Conservation (phyloP, 1,140 invertebrate genomes). For the Drosophila littoralis region DNA sequence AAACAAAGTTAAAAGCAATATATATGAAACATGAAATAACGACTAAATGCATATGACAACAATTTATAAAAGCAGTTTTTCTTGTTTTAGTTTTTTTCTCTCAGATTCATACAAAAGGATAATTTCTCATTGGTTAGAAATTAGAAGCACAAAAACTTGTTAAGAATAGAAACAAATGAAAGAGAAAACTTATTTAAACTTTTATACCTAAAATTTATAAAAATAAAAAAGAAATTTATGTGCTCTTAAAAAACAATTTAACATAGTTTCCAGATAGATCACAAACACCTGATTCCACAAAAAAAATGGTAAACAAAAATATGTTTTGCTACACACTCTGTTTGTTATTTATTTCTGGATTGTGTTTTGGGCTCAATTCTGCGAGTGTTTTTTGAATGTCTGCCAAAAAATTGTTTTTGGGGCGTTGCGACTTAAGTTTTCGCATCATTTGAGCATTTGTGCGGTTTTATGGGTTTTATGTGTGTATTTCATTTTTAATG, state of each 20-base stretch:
- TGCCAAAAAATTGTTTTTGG: slow-evolving; percentile 47
- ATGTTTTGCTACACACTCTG: background rate
- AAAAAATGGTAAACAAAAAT: slow-evolving; percentile 15
- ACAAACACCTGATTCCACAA: slow-evolving; percentile 5
- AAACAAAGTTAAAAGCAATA: no score
- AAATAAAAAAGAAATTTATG: no score
- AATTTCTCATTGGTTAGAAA: no score
- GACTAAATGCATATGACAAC: no score
- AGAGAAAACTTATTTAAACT: no score
- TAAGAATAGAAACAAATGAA: no score
- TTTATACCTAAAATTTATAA: no score
- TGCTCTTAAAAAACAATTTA: background rate
- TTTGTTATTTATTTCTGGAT: slow-evolving; percentile 31
- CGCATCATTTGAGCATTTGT: slow-evolving; percentile 41
- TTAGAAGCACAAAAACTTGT: no score
- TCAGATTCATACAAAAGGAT: no score
- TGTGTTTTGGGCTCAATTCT: slow-evolving; percentile 22
- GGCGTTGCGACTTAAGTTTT: slow-evolving; percentile 32
- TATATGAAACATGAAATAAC: no score
- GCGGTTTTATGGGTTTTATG: slow-evolving; percentile 40
- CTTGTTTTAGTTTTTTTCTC: no score
- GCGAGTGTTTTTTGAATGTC: slow-evolving; percentile 52
- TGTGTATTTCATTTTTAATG: slow-evolving; percentile 41
- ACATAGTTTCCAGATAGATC: background rate
- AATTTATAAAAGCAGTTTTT: no score